Percentiles rank a stretch among this genome's conserved stretches.
These are phyloP conservation scores for Choloepus hoffmanni DNA, from an alignment of 2,113 vertebrate genomes.

Conservation along the genomic window DNA sequence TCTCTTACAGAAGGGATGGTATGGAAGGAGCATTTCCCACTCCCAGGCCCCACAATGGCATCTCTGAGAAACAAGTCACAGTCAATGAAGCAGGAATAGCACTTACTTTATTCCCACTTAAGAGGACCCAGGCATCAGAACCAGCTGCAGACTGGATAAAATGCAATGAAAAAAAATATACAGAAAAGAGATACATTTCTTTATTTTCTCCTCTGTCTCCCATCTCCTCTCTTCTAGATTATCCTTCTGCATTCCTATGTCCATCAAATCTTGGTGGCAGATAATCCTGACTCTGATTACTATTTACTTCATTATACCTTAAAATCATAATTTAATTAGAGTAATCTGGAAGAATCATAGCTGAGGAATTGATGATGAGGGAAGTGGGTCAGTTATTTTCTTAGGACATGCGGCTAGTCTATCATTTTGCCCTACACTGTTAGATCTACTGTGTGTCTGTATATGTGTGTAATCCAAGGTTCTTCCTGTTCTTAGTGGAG, in stretches of 20 bases:
- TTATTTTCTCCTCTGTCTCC: not conserved
- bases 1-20: not conserved
- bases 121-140: not conserved
- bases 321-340: constrained; percentile 10
- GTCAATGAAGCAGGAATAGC: not conserved
- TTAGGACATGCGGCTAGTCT: not conserved
- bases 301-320: not conserved
- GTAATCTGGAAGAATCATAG: not conserved
- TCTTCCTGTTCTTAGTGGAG: not conserved
- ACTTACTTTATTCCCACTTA: not conserved
- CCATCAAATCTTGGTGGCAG: not conserved
- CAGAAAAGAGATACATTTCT: not conserved
- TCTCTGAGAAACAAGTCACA: not conserved
- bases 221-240: not conserved
- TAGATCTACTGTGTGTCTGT: not conserved
- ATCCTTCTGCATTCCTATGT: not conserved
- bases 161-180: not conserved
- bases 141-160: not conserved
- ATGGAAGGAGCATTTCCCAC: not conserved
- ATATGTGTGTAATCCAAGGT: not conserved
- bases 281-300: not conserved
- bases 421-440: not conserved
- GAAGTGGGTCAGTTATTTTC: not conserved
- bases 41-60: not conserved
- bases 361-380: not conserved